A percentile compares a stretch with the other conserved stretches of the same genome.
phyloP scores from a whole-genome alignment of 1,140 invertebrate species.

The Aphis gossypii region DNA sequence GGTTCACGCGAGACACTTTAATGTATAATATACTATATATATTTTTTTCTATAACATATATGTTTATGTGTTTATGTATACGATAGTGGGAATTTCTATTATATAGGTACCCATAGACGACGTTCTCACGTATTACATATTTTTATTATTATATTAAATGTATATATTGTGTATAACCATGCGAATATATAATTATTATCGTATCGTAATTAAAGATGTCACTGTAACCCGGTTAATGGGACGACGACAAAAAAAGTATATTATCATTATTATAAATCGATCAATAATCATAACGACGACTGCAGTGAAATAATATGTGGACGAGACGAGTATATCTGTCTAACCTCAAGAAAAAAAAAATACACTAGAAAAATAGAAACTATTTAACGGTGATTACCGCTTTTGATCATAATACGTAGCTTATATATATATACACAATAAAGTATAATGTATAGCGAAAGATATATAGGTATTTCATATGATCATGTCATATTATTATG shows the following conservation, averaged over 20 bases:
- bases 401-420: not conserved
- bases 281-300: not conserved
- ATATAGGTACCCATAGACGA: not conserved
- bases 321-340: not conserved
- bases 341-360: not conserved
- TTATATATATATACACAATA: not conserved
- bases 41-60: not conserved
- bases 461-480: not conserved
- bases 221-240: not conserved
- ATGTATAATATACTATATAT: not conserved
- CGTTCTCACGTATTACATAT: slow-evolving; percentile 1
- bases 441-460: not conserved
- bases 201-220: slow-evolving; percentile 10
- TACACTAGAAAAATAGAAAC: not conserved
- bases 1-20: not conserved
- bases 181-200: not conserved
- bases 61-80: not conserved
- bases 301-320: not conserved
- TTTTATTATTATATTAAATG: not conserved
- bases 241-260: not conserved
- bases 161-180: not conserved
- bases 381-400: not conserved
- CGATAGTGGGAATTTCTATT: not conserved
- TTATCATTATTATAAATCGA: not conserved
- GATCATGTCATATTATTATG: too few relatives aligned